Conservation (phyloP, 2,888 invertebrate genomes). For the Cremastobaeus sp. region DNA sequence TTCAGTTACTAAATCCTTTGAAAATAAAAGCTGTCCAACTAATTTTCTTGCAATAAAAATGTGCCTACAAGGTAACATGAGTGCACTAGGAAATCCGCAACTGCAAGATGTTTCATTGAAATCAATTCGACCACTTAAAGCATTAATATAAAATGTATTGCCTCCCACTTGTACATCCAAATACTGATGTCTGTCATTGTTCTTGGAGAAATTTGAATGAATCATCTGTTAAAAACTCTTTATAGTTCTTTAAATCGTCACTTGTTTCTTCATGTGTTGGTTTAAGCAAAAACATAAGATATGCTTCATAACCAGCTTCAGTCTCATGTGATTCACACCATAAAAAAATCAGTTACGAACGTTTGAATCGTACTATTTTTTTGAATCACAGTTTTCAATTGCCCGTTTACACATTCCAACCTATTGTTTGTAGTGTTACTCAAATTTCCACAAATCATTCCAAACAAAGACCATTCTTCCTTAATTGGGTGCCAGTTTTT, state of each 20-base stretch:
- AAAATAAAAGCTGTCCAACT: constrained; percentile 14
- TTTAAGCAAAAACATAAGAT: background rate
- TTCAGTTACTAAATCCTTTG: constrained; percentile 10
- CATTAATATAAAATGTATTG: background rate
- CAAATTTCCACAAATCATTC: constrained; percentile 15
- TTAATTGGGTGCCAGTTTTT: constrained; percentile 24
- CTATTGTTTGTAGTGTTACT: constrained; percentile 5
- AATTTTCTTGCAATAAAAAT: constrained; percentile 39
- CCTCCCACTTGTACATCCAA: background rate
- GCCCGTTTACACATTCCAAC: background rate
- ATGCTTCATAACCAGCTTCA: background rate
- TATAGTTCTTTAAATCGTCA: constrained; percentile 5
- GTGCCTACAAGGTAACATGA: constrained; percentile 38
- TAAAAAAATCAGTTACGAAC: background rate
- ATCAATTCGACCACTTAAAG: background rate
- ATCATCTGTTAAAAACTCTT: constrained; percentile 9
- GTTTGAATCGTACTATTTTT: background rate
- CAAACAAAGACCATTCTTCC: constrained; percentile 15
- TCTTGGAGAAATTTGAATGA: constrained; percentile 3
- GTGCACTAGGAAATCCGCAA: constrained; percentile 26
- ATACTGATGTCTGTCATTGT: constrained; percentile 6
- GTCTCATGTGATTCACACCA: background rate
- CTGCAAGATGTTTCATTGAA: constrained; percentile 24
- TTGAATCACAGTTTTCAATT: constrained; percentile 1
- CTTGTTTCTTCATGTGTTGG: background rate